Evolutionary conservation across 2,888 invertebrate species (phyloP), one percentile per base, ranked within the genome.

Genomic region (Phasia obesa): DNA sequence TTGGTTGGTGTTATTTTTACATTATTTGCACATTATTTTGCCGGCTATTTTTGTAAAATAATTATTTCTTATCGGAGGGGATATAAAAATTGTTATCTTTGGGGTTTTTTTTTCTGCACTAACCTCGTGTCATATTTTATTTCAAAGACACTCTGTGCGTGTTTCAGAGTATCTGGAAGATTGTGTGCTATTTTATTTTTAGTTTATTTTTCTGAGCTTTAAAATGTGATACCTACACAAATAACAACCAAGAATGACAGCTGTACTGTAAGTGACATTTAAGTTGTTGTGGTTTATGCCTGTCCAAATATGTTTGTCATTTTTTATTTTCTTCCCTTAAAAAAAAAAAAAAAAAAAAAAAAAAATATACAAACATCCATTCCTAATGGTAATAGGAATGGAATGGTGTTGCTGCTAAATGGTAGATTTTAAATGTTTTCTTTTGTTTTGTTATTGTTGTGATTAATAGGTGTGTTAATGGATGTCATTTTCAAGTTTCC

Each of bases 391-490:
- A 2, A 35, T 35, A 35, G n/a, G n/a, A n/a, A n/a, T n/a, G n/a
- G n/a, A 35, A 35, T 9, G 11, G 11, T 42, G n/a, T n/a, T 11
- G 31, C 42, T 11, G 31, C 42, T 27, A 25, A 38, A 31, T 17
- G 23, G 25, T 19, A 17, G n/a, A 17, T 77, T 70, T 44, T 23
- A 75, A 76, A 69, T 77, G 38, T 53, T 67, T 67, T 69, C 71
- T 57, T 79, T 67, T 62, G 64, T 79, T 76, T 67, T 75, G 62
- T 78, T 78, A 49, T 78, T 70, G 77, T 80, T 87, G 86, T 90
- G 89, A 90, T 89, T 89, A 89, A 89, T 89, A 89, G 89, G 88
- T 88, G 89, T 89, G 90, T 88, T 89, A 89, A 89, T 89, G 89
- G 89, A 88, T 89, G 89, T 89, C 89, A 89, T 89, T 89, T 88